Conservation (phyloP, 2,797 vertebrate species). For the Oryzias dopingdopingensis region DNA sequence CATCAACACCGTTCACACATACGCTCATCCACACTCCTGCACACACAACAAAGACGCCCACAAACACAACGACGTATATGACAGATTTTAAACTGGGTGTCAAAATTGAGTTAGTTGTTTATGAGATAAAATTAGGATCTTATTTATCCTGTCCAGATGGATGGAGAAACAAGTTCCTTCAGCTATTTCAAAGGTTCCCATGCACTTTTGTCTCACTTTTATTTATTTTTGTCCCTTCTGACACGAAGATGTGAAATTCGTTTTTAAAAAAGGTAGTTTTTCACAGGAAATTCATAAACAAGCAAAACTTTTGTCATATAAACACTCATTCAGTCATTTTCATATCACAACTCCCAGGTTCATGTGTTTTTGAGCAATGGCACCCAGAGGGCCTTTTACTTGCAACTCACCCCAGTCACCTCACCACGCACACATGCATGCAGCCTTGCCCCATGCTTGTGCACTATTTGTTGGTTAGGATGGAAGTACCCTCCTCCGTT, state of each 20-base stretch:
- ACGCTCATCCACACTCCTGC: constrained; percentile 28
- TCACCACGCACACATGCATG: constrained; percentile 18
- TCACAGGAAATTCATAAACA: too few species aligned
- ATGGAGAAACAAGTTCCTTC: constrained; percentile 27
- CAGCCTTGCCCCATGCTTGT: constrained; percentile 5
- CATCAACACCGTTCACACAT: constrained; percentile 70
- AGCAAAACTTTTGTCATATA: not conserved
- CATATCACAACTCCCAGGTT: constrained; percentile 19
- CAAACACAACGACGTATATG: constrained; percentile 39
- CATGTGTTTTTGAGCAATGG: constrained; percentile 35
- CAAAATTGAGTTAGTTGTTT: constrained; percentile 52
- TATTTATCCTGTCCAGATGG: constrained; percentile 26
- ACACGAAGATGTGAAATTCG: not conserved
- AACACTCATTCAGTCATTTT: not conserved
- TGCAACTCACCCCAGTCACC: constrained; percentile 30
- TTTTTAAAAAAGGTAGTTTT: not conserved
- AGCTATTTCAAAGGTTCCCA: not conserved
- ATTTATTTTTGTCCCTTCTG: not conserved
- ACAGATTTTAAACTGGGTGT: constrained; percentile 48
- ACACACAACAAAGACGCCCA: constrained; percentile 49
- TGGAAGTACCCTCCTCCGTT: constrained; percentile 11
- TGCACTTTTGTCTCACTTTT: not conserved
- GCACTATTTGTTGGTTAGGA: constrained; percentile 14
- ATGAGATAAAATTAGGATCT: constrained; percentile 39
- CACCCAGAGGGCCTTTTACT: constrained; percentile 24